These are phyloP conservation scores for Ephialtes manifestator DNA, from an alignment of 2,888 invertebrate genomes.

Conservation along the genomic window DNA sequence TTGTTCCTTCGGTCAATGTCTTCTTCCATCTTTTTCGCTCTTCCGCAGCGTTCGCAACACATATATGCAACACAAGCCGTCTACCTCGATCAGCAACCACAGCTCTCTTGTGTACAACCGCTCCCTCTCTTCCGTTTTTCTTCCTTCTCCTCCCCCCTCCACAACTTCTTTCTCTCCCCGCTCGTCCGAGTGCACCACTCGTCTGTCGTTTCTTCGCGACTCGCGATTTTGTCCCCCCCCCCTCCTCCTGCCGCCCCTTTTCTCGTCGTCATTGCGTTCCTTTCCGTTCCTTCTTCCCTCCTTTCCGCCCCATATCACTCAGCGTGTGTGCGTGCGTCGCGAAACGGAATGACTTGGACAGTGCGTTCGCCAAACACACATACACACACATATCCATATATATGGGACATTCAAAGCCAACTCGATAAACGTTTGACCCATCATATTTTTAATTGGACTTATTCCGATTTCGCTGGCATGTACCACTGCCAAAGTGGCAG, in stretches of 20 bases:
- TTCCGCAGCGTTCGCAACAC: constrained; percentile 57
- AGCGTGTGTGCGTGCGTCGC: constrained; percentile 58
- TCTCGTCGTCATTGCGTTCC: constrained; percentile 21
- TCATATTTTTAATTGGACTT: no score
- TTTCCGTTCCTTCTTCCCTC: constrained; percentile 25
- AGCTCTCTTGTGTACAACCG: constrained; percentile 48
- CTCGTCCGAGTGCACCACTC: constrained; percentile 57
- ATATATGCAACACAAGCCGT: constrained; percentile 33
- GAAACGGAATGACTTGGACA: constrained; percentile 36
- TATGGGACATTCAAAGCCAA: no score
- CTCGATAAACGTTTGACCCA: no score
- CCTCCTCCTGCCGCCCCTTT: background rate
- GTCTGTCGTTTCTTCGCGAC: constrained; percentile 73
- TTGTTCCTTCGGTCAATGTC: constrained; percentile 86
- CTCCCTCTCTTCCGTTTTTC: constrained; percentile 36
- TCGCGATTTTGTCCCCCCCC: constrained; percentile 72
- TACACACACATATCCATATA: constrained; percentile 42
- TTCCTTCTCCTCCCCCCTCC: constrained; percentile 32
- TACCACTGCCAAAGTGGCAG: no score
- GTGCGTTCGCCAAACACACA: constrained; percentile 37
- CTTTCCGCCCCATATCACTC: constrained; percentile 70
- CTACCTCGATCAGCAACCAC: constrained; percentile 41
- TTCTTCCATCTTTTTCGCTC: constrained; percentile 79
- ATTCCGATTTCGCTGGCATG: no score
- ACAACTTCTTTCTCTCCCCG: constrained; percentile 13